These are phyloP conservation scores for Neotoma lepida DNA, from an alignment of 2,113 vertebrate genomes.

Conservation along the genomic window DNA sequence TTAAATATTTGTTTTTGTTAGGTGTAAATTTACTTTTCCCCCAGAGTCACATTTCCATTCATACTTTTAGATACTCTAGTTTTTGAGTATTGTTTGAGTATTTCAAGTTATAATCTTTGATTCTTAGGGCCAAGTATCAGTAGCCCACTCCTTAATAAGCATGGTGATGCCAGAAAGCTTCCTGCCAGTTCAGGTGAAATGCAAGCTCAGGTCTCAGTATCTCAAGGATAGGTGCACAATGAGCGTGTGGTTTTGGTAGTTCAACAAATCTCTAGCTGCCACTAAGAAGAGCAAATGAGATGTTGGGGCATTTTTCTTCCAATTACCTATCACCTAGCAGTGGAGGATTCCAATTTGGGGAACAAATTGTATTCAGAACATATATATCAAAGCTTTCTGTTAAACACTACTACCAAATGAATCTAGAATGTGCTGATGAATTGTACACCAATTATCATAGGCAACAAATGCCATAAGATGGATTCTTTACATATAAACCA, in stretches of 20 bases:
- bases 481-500: constrained; percentile 78
- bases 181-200: background rate
- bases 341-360: constrained; percentile 68
- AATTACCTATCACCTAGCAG: constrained; percentile 63
- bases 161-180: background rate
- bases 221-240: fast-evolving
- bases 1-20: constrained; percentile 44
- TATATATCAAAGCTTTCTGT: constrained; percentile 72
- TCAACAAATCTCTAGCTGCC: background rate
- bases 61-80: background rate
- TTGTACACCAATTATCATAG: constrained; percentile 74
- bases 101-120: background rate
- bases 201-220: background rate
- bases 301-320: background rate
- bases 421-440: constrained; percentile 67
- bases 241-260: background rate
- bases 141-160: background rate
- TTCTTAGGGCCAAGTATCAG: background rate
- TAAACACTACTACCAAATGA: constrained; percentile 78
- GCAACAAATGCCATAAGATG: constrained; percentile 70
- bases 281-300: background rate
- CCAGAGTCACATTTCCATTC: background rate
- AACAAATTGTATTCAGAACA: constrained; percentile 75
- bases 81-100: background rate
- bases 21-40: background rate